Conservation (phyloP, 2,888 invertebrate species). For the Xylophagus ater region DNA sequence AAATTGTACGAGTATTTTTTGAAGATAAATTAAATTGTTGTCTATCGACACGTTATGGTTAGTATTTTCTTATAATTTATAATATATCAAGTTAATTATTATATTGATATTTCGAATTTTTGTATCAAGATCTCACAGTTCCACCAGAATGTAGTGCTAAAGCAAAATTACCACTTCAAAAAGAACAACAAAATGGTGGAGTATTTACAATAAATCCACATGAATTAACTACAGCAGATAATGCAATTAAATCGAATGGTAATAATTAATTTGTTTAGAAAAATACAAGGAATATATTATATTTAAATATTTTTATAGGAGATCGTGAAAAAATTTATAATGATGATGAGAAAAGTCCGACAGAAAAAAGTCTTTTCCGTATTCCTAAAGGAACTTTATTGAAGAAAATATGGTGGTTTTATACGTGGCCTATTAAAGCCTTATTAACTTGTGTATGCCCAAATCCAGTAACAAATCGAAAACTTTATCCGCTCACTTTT, state of each 20-base stretch:
- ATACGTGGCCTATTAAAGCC: conserved; percentile 60
- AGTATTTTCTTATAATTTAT: conserved; percentile 7
- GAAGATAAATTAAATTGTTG: conserved; percentile 38
- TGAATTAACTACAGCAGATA: not conserved
- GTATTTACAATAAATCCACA: conserved; percentile 32
- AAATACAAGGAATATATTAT: not conserved
- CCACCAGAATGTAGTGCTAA: conserved; percentile 37
- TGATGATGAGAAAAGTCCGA: conserved; percentile 1
- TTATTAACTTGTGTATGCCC: conserved; percentile 59
- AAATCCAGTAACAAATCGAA: conserved; percentile 49
- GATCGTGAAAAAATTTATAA: not conserved
- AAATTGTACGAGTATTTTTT: conserved; percentile 32
- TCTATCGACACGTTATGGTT: conserved; percentile 35
- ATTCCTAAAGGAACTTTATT: conserved; percentile 35
- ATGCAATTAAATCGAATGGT: conserved; percentile 4
- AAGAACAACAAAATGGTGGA: conserved; percentile 23
- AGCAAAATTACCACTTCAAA: conserved; percentile 29
- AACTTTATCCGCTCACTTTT: conserved; percentile 65
- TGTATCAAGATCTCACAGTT: conserved; percentile 35
- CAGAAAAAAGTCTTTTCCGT: conserved; percentile 40
- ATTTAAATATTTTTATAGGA: conserved; percentile 1
- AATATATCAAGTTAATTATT: too few species aligned
- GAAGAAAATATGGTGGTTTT: conserved; percentile 49
- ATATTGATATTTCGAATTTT: conserved; percentile 3
- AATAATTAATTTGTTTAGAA: not conserved